Evolutionary conservation across 2,797 vertebrate species (phyloP).

Genomic region (Melopsittacus undulatus): DNA sequence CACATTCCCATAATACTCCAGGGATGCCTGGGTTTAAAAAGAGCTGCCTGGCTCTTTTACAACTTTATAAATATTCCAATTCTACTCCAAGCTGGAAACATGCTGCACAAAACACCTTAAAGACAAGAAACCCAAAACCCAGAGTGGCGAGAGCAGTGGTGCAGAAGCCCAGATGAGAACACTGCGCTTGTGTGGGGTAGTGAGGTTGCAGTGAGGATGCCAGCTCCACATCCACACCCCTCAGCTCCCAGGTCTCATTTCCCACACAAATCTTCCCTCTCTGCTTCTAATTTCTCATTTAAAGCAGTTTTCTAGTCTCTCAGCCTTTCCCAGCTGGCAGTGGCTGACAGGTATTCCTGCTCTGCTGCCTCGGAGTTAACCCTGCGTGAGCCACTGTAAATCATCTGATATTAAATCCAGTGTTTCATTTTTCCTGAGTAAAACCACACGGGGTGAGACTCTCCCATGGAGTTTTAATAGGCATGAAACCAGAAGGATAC

Average conservation of each 20-base stretch:
- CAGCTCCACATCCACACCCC: accelerated
- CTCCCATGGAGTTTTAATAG: constrained; percentile 28
- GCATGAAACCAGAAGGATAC: neutral
- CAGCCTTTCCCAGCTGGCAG: neutral
- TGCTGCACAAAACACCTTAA: neutral
- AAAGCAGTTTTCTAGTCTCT: constrained; percentile 18
- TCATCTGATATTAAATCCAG: constrained; percentile 40
- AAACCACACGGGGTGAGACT: neutral
- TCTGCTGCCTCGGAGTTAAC: constrained; percentile 56
- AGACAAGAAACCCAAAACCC: neutral
- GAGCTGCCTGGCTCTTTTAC: neutral
- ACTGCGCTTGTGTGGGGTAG: neutral
- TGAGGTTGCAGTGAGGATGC: accelerated
- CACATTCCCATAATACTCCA: neutral
- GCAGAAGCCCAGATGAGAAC: neutral
- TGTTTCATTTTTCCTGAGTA: constrained; percentile 42
- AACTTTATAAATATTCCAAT: constrained; percentile 7
- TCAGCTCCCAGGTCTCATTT: constrained; percentile 17
- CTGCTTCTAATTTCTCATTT: constrained; percentile 64
- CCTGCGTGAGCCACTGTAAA: constrained; percentile 42
- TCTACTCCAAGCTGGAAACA: neutral
- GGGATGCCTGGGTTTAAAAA: neutral
- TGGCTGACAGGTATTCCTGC: constrained; percentile 54
- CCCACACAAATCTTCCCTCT: constrained; percentile 16
- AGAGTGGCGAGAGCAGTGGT: neutral